A percentile compares a stretch with the other conserved stretches of the same genome.
Evolutionary conservation across 2,797 vertebrate genomes (phyloP).

Genomic region (Dallia pectoralis): DNA sequence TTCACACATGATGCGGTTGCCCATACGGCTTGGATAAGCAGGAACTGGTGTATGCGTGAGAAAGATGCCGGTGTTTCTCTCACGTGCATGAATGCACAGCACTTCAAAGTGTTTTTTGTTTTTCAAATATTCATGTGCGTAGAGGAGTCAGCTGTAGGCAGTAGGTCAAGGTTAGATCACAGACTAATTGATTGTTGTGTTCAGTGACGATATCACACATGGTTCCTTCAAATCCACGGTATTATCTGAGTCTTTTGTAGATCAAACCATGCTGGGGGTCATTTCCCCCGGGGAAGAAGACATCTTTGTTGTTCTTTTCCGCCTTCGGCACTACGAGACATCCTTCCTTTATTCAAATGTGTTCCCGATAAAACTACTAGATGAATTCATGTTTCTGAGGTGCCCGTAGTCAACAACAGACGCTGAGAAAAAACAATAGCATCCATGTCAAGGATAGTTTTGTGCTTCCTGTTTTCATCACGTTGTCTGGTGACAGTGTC

Average conservation of each 20-base stretch:
- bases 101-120: background rate
- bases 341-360: background rate
- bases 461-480: constrained; percentile 37
- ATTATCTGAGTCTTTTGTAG: background rate
- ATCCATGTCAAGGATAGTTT: constrained; percentile 38
- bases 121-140: background rate
- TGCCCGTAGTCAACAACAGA: background rate
- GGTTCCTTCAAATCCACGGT: background rate
- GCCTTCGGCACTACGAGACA: background rate
- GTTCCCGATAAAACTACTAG: background rate
- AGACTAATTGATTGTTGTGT: background rate
- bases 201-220: background rate
- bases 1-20: background rate
- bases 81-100: background rate
- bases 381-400: background rate
- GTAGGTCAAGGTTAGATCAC: background rate
- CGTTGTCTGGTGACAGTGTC: constrained; percentile 44
- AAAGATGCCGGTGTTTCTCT: background rate
- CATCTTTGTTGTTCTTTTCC: background rate
- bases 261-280: background rate
- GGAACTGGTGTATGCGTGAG: background rate
- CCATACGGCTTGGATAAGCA: background rate
- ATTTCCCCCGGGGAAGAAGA: background rate
- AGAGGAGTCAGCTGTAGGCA: background rate
- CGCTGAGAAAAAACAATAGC: background rate